Evolutionary conservation across 2,797 vertebrate genomes (phyloP).

Genomic region (Salarias fasciatus): DNA sequence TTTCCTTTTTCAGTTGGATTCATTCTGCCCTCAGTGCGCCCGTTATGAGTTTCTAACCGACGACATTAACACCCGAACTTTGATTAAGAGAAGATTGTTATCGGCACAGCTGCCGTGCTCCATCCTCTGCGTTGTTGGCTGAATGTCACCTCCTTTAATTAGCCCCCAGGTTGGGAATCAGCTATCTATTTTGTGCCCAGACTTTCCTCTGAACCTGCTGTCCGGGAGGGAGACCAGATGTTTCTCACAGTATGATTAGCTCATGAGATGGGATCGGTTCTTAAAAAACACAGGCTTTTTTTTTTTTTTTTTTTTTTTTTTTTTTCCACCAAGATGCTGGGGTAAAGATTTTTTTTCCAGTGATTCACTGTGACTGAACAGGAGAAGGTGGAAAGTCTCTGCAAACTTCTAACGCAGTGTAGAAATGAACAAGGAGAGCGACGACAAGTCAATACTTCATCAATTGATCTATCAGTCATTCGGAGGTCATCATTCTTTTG

Average conservation of each 20-base stretch:
- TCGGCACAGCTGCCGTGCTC: conserved; percentile 28
- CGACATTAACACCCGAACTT: conserved; percentile 26
- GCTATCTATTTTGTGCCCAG: conserved; percentile 38
- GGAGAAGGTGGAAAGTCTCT: too few relatives aligned
- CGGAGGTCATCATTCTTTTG: conserved; percentile 3
- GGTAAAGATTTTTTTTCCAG: neutral
- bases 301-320: conserved; percentile 8
- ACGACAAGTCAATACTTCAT: too few relatives aligned
- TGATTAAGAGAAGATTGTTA: conserved; percentile 25
- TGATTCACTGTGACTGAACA: conserved; percentile 1
- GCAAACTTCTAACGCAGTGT: neutral
- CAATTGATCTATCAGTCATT: too few relatives aligned
- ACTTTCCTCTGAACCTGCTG: conserved; percentile 33
- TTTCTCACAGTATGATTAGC: conserved; percentile 45
- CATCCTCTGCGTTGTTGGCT: conserved; percentile 25
- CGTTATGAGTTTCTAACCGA: conserved; percentile 14
- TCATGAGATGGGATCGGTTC: conserved; percentile 25
- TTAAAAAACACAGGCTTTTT: conserved; percentile 25
- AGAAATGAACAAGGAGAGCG: too few relatives aligned
- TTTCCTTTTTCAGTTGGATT: conserved; percentile 7
- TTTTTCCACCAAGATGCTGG: neutral
- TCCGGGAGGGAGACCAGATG: conserved; percentile 54
- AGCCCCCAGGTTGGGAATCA: conserved; percentile 46
- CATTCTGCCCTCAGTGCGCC: neutral
- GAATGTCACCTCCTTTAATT: conserved; percentile 61